phyloP scores from a whole-genome alignment of 64 coral and sea anemone species.

The Platygyra sinensis region DNA sequence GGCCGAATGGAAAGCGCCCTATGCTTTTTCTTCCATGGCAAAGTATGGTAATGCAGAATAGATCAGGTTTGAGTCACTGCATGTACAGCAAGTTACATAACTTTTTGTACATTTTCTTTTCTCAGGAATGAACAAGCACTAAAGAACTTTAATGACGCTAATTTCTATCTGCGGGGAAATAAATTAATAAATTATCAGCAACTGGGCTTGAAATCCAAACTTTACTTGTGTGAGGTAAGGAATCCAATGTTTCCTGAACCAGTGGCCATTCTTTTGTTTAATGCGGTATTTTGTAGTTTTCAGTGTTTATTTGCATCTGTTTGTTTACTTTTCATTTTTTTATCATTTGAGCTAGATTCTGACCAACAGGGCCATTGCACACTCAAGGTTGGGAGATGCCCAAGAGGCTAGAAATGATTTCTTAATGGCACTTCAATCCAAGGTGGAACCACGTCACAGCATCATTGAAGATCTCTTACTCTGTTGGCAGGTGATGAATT shows the following conservation, averaged over 20 bases:
- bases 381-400: constrained; percentile 61
- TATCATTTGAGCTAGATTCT: constrained; percentile 61
- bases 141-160: constrained; percentile 79
- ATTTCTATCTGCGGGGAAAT: constrained; percentile 86
- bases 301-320: background rate
- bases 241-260: too few relatives aligned
- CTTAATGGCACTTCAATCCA: constrained; percentile 77
- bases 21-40: too few relatives aligned
- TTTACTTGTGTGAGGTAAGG: constrained; percentile 90
- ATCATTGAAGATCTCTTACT: constrained; percentile 83
- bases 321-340: background rate
- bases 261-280: too few relatives aligned
- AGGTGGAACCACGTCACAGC: constrained; percentile 87
- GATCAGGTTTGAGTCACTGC: background rate
- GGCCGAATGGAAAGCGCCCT: too few relatives aligned
- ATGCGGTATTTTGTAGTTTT: background rate
- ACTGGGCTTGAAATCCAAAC: constrained; percentile 87
- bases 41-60: too few relatives aligned
- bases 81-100: background rate
- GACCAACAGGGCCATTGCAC: constrained; percentile 74
- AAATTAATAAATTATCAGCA: constrained; percentile 94
- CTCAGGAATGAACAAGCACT: constrained; percentile 63
- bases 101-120: background rate
- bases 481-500: constrained; percentile 70
- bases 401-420: constrained; percentile 85